Percentiles rank a stretch among this genome's conserved stretches.
Conservation (phyloP, 2,113 vertebrate genomes). For the Corydoras maculifer region DNA sequence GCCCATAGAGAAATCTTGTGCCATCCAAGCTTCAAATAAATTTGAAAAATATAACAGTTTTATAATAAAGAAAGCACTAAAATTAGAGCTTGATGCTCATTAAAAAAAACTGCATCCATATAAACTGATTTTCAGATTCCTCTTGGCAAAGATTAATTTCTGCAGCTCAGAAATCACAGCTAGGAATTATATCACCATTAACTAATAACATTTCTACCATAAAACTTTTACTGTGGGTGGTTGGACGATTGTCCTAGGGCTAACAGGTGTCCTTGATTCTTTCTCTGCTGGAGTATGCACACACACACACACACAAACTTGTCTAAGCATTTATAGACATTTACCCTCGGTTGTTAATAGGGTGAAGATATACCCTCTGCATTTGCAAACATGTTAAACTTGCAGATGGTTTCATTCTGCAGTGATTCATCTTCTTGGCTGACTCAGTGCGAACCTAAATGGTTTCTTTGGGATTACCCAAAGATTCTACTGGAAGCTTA, state of each 20-base stretch:
- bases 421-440: constrained; percentile 16
- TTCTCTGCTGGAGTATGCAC: background rate
- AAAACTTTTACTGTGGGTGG: constrained; percentile 21
- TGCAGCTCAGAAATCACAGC: background rate
- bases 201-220: constrained; percentile 41
- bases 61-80: too few relatives aligned
- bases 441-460: constrained; percentile 17
- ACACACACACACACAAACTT: background rate
- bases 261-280: constrained; percentile 39
- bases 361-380: background rate
- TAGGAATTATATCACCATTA: background rate
- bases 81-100: too few relatives aligned
- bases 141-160: background rate
- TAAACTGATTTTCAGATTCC: too few relatives aligned
- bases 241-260: constrained; percentile 15
- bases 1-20: too few relatives aligned
- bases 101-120: too few relatives aligned
- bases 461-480: constrained; percentile 5
- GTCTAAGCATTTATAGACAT: too few relatives aligned
- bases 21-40: too few relatives aligned
- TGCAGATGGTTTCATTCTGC: constrained; percentile 20
- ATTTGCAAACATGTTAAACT: constrained; percentile 11
- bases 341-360: background rate
- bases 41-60: too few relatives aligned
- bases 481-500: background rate